Evolutionary conservation across 2,113 vertebrate genomes (phyloP), one percentile per base, ranked within the genome.

Genomic region (Nansenia antarctica): DNA sequence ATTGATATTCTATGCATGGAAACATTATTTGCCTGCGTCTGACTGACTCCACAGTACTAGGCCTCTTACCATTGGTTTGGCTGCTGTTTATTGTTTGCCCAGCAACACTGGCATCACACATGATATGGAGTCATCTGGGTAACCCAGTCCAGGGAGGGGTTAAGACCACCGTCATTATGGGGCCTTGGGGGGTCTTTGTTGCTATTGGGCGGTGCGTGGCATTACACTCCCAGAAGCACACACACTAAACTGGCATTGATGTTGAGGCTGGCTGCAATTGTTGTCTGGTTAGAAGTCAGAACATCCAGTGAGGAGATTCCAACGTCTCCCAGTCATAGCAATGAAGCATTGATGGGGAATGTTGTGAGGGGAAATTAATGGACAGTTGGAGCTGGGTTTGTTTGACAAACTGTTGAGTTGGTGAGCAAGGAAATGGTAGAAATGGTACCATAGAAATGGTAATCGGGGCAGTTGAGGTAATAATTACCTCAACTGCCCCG

Each of bases 261-360:
- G 81, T 88, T 88, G 86, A 88, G 87, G 87, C 88, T 87, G 87
- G 80, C 85, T 87, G 84, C 77, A 73, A 85, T 90, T 90, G 87
- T 89, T 90, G 84, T 89, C n/a, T n/a, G n/a, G n/a, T n/a, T n/a
- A n/a, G n/a, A n/a, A n/a, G n/a, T 88, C 80, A 81, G 85, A 74
- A 83, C 89, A 87, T 85, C 87, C 87, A 85, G 85, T 78, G 86
- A 83, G 83, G 86, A 88, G 83, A 87, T 87, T 90, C 83, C 87
- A 86, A 78, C 74, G 89, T 76, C 84, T 85, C 85, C 82, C 83
- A 86, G 87, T 90, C 87, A 90, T 87, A 87, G 86, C 24, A 85
- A 76, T 87, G 76, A 83, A 75, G 79, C 83, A 83, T 88, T 86
- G 89, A 89, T 87, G 87, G 79, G 80, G 82, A 78, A 86, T 60